Conservation (phyloP, 2,113 vertebrate genomes). For the Nycticryphes semicollaris region DNA sequence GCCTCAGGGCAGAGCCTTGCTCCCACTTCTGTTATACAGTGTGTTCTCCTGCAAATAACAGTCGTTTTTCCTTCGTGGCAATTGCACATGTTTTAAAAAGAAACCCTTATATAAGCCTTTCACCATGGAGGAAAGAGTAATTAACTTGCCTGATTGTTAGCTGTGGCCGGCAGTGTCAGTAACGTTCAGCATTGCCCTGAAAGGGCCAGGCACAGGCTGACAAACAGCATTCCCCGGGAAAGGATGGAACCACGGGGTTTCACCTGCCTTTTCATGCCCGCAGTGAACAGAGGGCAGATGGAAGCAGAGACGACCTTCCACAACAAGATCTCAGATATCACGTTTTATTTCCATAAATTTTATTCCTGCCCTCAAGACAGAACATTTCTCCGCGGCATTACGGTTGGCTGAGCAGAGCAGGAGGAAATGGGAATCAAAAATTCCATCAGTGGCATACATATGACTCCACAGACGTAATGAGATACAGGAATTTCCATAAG, state of each 20-base stretch:
- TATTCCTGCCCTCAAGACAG: neutral
- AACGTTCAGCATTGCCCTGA: neutral
- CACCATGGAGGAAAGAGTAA: slow-evolving; percentile 13
- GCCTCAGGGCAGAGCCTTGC: neutral
- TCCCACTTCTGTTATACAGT: neutral
- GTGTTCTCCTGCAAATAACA: neutral
- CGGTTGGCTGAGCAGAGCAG: neutral
- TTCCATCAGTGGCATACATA: neutral
- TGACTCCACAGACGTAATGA: neutral
- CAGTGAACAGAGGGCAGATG: neutral
- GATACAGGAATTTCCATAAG: neutral
- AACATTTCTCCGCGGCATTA: neutral
- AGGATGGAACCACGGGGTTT: neutral
- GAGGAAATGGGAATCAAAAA: neutral
- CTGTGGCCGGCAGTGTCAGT: slow-evolving; percentile 10
- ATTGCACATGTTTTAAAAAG: slow-evolving; percentile 33
- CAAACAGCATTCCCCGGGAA: neutral
- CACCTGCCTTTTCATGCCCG: neutral
- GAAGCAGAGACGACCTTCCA: neutral
- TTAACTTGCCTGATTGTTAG: slow-evolving; percentile 46
- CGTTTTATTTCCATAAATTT: neutral
- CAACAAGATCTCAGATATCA: neutral
- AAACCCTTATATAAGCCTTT: slow-evolving; percentile 47
- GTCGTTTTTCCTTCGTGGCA: slow-evolving; percentile 23
- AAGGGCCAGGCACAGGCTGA: neutral